Base-by-base conservation (phyloP, 2,888 invertebrate genomes). In the Ceratothoa steindachneri region DNA sequence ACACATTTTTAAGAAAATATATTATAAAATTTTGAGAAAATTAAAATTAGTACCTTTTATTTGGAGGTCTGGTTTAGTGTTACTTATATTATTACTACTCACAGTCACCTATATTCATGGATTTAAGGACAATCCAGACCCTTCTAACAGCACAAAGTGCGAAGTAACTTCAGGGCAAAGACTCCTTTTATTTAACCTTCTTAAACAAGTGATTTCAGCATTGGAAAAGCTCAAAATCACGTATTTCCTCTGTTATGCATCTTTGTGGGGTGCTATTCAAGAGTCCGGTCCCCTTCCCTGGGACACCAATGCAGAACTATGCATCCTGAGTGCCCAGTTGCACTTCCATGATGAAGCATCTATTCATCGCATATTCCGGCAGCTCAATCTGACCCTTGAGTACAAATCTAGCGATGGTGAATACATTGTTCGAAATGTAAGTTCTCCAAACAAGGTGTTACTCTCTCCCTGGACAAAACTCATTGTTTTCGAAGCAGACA, bases 221-320 rank as follows among this genome's bases (percentile, higher is more conserved):
- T 67, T 79, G 12, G 53, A 69, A 12, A 79, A 80, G 2, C 77
- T 87, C 52, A 83, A 85, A 1, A 82, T 88, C 52, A 85, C 86
- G n/a, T 87, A 88, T 82, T 87, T 87, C 81, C 83, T 88, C 19
- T 88, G 88, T 81, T 87, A 87, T 79, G 87, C 87, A 30, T 85
- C 87, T 9, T 84, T 88, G 1, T 88, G 88, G 88, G 88, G 88
- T 68, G 87, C 87, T 80, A 84, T 88, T 53, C 84, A 87, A 75
- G 82, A 85, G 53, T 85, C 86, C 4, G 83, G 85, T 22, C 85
- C 87, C n/a, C 82, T 88, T 7, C 87, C 87, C 0, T 88, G 88
- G 88, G 86, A 86, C 75, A 83, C 84, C 60, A 85, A 86, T 81
- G 83, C 87, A 7, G 87, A 88, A 76, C 81, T 88, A 12, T 88